phyloP scores from a whole-genome alignment of 37 sponge, comb jelly and placozoan species.

The Aplysina aerophoba region DNA sequence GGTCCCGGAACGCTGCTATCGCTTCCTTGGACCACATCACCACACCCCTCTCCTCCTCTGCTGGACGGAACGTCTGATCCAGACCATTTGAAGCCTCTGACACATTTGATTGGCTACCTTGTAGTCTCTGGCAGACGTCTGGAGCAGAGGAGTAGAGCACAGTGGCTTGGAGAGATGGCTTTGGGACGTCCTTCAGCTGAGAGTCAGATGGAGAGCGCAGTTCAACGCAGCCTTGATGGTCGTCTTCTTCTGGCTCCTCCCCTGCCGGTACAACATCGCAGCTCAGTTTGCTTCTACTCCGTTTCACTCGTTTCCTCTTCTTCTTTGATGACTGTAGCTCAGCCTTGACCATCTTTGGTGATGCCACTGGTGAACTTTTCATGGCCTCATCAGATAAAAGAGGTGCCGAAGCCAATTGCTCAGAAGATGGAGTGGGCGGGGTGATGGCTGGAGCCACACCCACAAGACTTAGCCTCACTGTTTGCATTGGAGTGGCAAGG shows the following conservation, averaged over 20 bases:
- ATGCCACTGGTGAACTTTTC: background rate
- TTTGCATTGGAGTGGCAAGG: background rate
- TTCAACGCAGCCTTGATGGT: background rate
- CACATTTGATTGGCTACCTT: too few relatives aligned
- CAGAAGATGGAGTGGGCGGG: too few relatives aligned
- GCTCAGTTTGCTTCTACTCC: too few relatives aligned
- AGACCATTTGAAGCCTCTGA: too few relatives aligned
- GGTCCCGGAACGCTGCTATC: background rate
- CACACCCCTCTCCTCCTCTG: background rate
- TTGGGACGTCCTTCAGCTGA: background rate
- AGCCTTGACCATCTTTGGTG: background rate
- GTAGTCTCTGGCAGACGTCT: background rate
- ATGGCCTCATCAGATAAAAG: too few relatives aligned
- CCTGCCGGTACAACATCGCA: background rate
- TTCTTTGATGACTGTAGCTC: background rate
- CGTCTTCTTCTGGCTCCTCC: background rate
- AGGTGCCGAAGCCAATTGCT: too few relatives aligned
- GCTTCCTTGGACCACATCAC: slow-evolving; percentile 14
- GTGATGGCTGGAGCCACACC: background rate
- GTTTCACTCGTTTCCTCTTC: background rate
- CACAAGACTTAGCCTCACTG: background rate
- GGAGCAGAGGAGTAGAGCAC: slow-evolving; percentile 14
- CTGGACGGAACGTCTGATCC: too few relatives aligned
- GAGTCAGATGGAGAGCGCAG: slow-evolving; percentile 22
- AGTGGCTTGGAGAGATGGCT: background rate